These are phyloP conservation scores for Amblyjoppa proteus DNA, from an alignment of 2,888 invertebrate genomes.

Conservation along the genomic window DNA sequence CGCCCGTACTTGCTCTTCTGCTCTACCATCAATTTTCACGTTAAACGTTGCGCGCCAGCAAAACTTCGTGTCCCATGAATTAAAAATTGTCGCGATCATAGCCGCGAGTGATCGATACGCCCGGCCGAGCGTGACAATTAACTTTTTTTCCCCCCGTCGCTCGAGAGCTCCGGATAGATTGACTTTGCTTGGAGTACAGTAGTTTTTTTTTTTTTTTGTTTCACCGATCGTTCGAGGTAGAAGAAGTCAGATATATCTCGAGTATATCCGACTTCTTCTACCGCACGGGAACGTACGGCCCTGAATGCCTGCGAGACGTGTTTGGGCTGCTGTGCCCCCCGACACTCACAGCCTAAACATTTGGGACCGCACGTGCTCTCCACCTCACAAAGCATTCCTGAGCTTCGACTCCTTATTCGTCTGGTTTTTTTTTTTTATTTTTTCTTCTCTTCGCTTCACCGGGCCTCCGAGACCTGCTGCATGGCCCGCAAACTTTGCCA, in stretches of 20 bases:
- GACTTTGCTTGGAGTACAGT: conserved; percentile 8
- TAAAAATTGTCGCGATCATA: conserved; percentile 67
- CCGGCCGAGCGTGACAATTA: conserved; percentile 36
- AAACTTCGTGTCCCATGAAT: conserved; percentile 64
- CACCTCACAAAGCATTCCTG: conserved; percentile 58
- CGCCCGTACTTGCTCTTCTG: conserved; percentile 52
- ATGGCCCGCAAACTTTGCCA: conserved; percentile 20
- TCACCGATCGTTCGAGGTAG: no score
- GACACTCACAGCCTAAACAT: conserved; percentile 69
- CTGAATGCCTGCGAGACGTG: conserved; percentile 57
- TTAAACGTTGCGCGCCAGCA: conserved; percentile 4
- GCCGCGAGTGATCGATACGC: conserved; percentile 64
- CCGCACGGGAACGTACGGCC: conserved; percentile 28
- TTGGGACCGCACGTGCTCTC: conserved; percentile 69
- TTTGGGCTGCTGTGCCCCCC: conserved; percentile 66
- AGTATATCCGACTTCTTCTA: conserved; percentile 11
- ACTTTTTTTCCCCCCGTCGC: conserved; percentile 4
- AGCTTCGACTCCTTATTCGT: conserved; percentile 62
- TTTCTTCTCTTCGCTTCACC: conserved; percentile 54
- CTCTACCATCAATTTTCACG: conserved; percentile 55
- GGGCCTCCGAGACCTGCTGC: conserved; percentile 27
- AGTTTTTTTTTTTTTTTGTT: neutral
- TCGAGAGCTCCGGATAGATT: conserved; percentile 17
- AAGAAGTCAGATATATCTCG: conserved; percentile 7
- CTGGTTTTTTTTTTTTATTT: conserved; percentile 22